phyloP scores from a whole-genome alignment of 2,113 vertebrate species.

The Calidris pugnax region DNA sequence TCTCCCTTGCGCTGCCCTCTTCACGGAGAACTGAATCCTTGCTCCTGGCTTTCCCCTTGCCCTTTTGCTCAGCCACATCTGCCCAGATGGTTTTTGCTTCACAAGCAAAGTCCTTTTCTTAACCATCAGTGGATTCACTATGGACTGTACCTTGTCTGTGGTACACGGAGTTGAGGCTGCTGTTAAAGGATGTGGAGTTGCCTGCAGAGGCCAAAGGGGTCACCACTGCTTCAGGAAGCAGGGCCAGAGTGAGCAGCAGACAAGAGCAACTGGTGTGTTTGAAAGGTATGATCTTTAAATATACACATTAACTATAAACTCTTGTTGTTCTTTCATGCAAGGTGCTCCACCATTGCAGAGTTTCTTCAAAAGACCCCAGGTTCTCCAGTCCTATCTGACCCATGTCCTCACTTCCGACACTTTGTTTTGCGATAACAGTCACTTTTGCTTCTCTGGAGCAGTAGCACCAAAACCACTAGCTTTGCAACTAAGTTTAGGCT shows the following conservation, averaged over 20 bases:
- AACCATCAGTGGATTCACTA: background rate
- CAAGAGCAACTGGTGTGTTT: background rate
- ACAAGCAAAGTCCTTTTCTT: background rate
- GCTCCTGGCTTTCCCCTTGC: background rate
- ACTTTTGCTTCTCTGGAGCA: background rate
- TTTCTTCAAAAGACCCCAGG: background rate
- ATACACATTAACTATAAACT: background rate
- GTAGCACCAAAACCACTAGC: background rate
- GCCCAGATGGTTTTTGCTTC: background rate
- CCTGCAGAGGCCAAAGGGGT: background rate
- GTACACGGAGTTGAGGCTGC: background rate
- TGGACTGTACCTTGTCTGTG: background rate
- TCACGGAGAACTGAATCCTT: background rate
- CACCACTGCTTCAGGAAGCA: background rate
- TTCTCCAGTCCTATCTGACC: background rate
- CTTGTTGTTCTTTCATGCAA: background rate
- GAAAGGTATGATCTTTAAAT: constrained; percentile 27
- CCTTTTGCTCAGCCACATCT: background rate
- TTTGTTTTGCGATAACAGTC: background rate
- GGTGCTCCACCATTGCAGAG: background rate
- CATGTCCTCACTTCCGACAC: accelerated
- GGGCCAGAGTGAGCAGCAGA: background rate
- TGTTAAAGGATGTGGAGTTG: background rate
- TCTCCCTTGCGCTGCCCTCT: background rate
- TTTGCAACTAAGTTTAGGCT: background rate